Base-by-base conservation (phyloP, 2,113 vertebrate genomes). In the Dasypus novemcinctus region DNA sequence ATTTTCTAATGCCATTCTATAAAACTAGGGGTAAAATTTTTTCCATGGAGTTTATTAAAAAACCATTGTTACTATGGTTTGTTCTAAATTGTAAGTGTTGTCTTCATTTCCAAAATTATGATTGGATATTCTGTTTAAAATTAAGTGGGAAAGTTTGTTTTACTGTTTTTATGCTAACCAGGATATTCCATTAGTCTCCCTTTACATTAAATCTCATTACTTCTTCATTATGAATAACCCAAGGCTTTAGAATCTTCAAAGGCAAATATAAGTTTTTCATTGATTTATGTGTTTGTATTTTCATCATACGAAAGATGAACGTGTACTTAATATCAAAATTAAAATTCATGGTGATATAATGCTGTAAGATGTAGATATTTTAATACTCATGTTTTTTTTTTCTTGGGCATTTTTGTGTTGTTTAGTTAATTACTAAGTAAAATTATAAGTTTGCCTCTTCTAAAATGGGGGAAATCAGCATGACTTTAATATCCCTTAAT, bases 221-320 rank as follows among this genome's bases (percentile, higher is more conserved):
- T 95, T 98, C 96, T 98, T 98, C 94, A 97, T 98, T 98, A 97
- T 97, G 86, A 98, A 97, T 98, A 98, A 98, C 97, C 71, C 96
- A 97, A 98, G 97, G 90, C 94, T 95, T 98, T 98, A 97, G 97
- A 98, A 94, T 98, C 93, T 98, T 98, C 92, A 97, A 96, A 98
- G 97, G 86, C 97, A 98, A 98, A 97, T 98, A 76, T 96, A 98
- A 97, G 96, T 96, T 98, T 98, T 98, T 97, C 95, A 97, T 97
- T 98, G 95, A 98, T 98, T 98, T 97, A 96, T 97, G 91, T 98
- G 95, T 98, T 98, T 98, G 83, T 98, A 97, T 98, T 98, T 98
- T 98, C 95, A 97, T 97, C 90, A 97, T 97, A 97, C 98, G 96
- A 98, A 98, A 98, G 96, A 97, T 96, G 95, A 97, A 97, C 87